Base-by-base conservation (phyloP, 2,888 invertebrate species). In the Noctua comes region DNA sequence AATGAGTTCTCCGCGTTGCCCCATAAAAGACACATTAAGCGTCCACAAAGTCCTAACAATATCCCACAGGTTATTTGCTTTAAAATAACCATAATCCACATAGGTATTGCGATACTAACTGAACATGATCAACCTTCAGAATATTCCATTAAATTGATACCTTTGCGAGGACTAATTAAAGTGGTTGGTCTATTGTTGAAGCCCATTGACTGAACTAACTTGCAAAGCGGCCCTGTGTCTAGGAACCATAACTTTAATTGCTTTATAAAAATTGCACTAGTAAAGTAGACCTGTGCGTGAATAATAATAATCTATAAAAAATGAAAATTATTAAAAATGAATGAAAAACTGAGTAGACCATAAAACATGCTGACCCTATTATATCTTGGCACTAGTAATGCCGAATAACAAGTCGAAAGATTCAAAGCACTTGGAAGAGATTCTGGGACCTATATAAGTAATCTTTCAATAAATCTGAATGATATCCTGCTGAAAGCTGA, bases 371-470 rank as follows among this genome's bases (percentile, higher is more conserved):
- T 43, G 24, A 54, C 6, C 27, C 24, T 73, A 43, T 54, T 73
- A 57, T 73, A 57, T 43, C 8, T 40, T 43, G 5, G 16, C 21
- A 73, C 18, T 43, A 43, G 40, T 48, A 73, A 71, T 73, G 40
- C 27, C 2, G 16, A 75, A 76, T 46, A 46, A 48, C 10, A 51
- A 51, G n/a, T n/a, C 1, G 2, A 76, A 31, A 43, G 16, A 54
- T 77, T 68, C 3, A 36, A 31, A 54, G 46, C 13, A 1, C 24
- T 51, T 21, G 11, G 11, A 57, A 24, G n/a, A 66, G 10, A 7
- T 62, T 48, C 27, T 24, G 24, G 10, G 57, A 57, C 27, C 16
- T 31, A 18, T 57, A 2, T 1, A n/a, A 57, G 21, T 46, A n/a
- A n/a, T 48, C 21, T 10, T 75, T 10, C 24, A 36, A 57, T n/a